Evolutionary conservation across 2,113 vertebrate species (phyloP).

Genomic region (Geothlypis trichas): DNA sequence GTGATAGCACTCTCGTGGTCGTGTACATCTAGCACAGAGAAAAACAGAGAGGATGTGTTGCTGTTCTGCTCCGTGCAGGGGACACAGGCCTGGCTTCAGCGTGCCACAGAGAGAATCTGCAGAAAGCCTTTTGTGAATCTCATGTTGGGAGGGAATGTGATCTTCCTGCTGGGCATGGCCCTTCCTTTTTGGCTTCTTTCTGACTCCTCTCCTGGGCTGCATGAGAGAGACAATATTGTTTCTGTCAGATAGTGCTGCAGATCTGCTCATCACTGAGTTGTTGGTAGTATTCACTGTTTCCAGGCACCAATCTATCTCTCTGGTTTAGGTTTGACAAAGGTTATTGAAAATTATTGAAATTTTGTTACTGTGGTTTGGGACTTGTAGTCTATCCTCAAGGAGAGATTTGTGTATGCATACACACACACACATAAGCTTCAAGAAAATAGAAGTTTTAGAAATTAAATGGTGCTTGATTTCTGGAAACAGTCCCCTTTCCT

Average conservation of each 20-base stretch:
- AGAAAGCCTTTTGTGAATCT: not conserved
- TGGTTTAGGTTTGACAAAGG: not conserved
- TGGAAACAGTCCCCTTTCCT: not conserved
- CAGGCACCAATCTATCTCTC: not conserved
- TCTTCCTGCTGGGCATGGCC: not conserved
- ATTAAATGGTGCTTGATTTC: not conserved
- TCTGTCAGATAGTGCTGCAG: not conserved
- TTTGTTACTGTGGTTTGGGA: not conserved
- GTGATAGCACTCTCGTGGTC: not conserved
- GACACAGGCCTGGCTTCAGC: not conserved
- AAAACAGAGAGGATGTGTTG: not conserved
- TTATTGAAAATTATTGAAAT: not conserved
- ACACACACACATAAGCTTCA: rapidly evolving
- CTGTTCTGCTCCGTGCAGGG: rapidly evolving
- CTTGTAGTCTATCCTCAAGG: not conserved
- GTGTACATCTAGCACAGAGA: too few species aligned
- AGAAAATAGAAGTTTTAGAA: not conserved
- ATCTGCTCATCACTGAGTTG: rapidly evolving
- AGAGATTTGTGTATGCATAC: rapidly evolving
- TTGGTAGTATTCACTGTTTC: not conserved
- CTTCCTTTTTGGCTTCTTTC: not conserved
- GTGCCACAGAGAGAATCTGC: not conserved
- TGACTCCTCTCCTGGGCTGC: not conserved
- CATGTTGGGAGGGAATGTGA: not conserved
- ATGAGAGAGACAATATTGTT: not conserved